phyloP scores from a whole-genome alignment of 2,888 invertebrate species.

The Callyntrura guangdongensis region DNA sequence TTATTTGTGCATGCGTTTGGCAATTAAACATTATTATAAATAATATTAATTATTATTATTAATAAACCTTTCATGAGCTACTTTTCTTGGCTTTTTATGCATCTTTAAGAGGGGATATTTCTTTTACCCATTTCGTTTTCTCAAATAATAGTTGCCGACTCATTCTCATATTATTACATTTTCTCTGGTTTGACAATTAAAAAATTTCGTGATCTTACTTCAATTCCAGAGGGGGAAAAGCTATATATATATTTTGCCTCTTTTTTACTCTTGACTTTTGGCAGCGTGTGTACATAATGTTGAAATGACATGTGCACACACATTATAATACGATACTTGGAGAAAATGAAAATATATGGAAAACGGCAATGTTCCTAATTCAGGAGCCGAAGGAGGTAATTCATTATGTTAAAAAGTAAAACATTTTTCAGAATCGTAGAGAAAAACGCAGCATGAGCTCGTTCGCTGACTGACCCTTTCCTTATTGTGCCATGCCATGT shows the following conservation, averaged over 20 bases:
- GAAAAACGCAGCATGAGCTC: slow-evolving; percentile 62
- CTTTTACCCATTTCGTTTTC: slow-evolving; percentile 40
- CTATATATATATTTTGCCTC: slow-evolving; percentile 42
- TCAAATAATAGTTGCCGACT: background rate
- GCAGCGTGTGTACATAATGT: slow-evolving; percentile 53
- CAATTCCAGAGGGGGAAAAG: slow-evolving; percentile 50
- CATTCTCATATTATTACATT: background rate
- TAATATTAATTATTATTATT: slow-evolving; percentile 60
- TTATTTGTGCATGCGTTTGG: slow-evolving; percentile 24
- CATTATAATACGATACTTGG: slow-evolving; percentile 43
- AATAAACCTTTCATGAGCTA: slow-evolving; percentile 70
- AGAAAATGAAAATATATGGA: slow-evolving; percentile 49
- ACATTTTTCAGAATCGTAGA: slow-evolving; percentile 47
- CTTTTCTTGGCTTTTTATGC: slow-evolving; percentile 47
- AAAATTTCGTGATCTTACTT: slow-evolving; percentile 66
- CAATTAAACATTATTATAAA: slow-evolving; percentile 7
- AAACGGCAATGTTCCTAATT: slow-evolving; percentile 31
- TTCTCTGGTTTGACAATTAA: slow-evolving; percentile 52
- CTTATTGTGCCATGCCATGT: slow-evolving; percentile 30
- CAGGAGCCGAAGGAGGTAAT: slow-evolving; percentile 63
- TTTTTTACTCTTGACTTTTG: slow-evolving; percentile 37
- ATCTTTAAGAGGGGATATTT: slow-evolving; percentile 60
- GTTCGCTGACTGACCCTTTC: slow-evolving; percentile 44
- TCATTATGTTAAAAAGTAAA: slow-evolving; percentile 69
- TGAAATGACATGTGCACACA: slow-evolving; percentile 63